phyloP scores from a whole-genome alignment of 2,113 vertebrate genomes.

The Pipra filicauda region DNA sequence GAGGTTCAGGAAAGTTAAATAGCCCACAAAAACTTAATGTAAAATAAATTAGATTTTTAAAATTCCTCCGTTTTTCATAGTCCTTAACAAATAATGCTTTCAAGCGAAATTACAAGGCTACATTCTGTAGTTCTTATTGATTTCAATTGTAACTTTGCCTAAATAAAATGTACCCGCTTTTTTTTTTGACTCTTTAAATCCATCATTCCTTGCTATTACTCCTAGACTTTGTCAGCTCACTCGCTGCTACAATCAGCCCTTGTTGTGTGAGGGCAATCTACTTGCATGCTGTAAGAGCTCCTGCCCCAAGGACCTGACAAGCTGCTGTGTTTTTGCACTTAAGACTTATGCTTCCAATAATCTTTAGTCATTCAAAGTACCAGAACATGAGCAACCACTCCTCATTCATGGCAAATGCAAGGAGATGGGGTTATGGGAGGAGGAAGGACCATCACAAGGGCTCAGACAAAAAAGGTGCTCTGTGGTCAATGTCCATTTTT shows the following conservation, averaged over 20 bases:
- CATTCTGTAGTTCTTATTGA: conserved; percentile 5
- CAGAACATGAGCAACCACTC: not conserved
- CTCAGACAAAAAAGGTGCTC: not conserved
- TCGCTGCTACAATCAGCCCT: not conserved
- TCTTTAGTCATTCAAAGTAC: not conserved
- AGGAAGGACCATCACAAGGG: not conserved
- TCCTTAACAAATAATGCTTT: conserved; percentile 22
- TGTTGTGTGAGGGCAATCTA: not conserved
- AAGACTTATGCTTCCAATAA: not conserved
- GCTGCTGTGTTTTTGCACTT: not conserved
- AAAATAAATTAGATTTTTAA: not conserved
- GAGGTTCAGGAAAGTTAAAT: not conserved
- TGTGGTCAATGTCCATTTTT: not conserved
- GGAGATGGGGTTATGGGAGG: not conserved
- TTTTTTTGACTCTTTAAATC: conserved; percentile 28
- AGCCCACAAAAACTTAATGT: not conserved
- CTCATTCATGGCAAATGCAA: rapidly evolving
- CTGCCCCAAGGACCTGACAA: not conserved
- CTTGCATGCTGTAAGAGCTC: not conserved
- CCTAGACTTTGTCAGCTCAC: not conserved
- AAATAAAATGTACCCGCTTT: not conserved
- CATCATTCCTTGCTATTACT: conserved; percentile 7
- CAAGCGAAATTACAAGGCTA: not conserved
- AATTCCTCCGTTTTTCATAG: not conserved
- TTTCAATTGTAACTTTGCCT: not conserved